Conservation (phyloP, 1,140 invertebrate species). For the Cotesia vestalis region DNA sequence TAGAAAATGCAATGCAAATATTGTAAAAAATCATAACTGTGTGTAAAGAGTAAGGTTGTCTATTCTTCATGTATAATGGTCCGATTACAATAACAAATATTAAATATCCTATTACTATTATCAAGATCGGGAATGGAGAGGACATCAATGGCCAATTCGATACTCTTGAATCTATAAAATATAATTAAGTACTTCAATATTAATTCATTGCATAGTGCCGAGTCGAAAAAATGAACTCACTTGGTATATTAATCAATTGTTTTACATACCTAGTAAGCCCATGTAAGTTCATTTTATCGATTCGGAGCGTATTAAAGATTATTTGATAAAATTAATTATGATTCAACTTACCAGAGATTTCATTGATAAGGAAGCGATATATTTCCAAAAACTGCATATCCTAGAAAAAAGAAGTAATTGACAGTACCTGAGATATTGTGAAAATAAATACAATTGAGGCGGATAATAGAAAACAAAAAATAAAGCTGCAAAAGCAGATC, state of each 20-base stretch:
- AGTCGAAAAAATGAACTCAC: not conserved
- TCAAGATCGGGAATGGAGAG: conserved; percentile 68
- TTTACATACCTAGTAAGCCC: no score
- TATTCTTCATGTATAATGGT: conserved; percentile 70
- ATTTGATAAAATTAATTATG: conserved; percentile 1
- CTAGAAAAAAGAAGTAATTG: conserved; percentile 36
- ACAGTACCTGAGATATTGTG: conserved; percentile 7
- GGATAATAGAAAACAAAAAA: no score
- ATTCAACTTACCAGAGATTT: conserved; percentile 52
- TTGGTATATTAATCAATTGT: no score
- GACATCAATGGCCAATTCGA: conserved; percentile 79
- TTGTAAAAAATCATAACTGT: conserved; percentile 71
- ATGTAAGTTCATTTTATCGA: no score
- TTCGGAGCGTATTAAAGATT: no score
- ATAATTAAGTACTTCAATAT: not conserved
- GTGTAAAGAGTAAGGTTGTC: conserved; percentile 68
- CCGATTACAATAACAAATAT: conserved; percentile 70
- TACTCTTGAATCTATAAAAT: conserved; percentile 77
- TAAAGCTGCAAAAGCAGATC: no score
- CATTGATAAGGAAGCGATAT: conserved; percentile 54
- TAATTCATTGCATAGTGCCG: not conserved
- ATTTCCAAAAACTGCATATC: conserved; percentile 50
- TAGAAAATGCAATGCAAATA: conserved; percentile 64
- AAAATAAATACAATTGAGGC: not conserved
- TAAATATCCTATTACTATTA: conserved; percentile 67